These are phyloP conservation scores for Chroicocephalus ridibundus DNA, from an alignment of 2,113 vertebrate species.

Conservation along the genomic window DNA sequence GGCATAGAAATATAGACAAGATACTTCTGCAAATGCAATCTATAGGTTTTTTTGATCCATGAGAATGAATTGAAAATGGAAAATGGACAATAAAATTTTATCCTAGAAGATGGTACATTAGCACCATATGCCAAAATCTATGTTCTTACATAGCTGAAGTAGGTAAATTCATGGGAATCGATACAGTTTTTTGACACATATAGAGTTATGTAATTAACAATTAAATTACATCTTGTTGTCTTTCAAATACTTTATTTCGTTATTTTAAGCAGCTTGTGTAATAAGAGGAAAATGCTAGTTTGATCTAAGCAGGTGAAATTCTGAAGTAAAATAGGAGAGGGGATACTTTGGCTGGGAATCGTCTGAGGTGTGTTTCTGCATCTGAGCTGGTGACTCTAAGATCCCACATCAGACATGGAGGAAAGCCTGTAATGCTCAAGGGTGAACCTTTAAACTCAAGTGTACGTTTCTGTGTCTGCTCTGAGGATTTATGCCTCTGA, in stretches of 20 bases:
- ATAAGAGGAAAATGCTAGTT: background rate
- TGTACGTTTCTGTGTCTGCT: background rate
- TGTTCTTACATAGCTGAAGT: background rate
- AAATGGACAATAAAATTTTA: background rate
- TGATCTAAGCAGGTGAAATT: background rate
- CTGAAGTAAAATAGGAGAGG: background rate
- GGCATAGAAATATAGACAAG: background rate
- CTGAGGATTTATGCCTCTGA: background rate
- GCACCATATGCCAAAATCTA: background rate
- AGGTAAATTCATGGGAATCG: background rate
- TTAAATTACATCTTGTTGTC: background rate
- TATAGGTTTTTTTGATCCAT: background rate
- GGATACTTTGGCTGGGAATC: background rate
- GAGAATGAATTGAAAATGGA: background rate
- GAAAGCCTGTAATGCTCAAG: background rate
- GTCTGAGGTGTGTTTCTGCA: background rate
- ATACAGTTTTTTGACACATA: background rate
- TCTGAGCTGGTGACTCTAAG: background rate
- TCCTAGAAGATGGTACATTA: background rate
- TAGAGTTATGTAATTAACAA: background rate
- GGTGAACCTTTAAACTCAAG: background rate
- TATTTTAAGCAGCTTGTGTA: background rate
- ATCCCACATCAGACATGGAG: background rate
- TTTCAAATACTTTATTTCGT: background rate
- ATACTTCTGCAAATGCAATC: background rate